A percentile compares a stretch with the other conserved stretches of the same genome.
These are phyloP conservation scores for Troides aeacus DNA, from an alignment of 2,888 invertebrate species.

Conservation along the genomic window DNA sequence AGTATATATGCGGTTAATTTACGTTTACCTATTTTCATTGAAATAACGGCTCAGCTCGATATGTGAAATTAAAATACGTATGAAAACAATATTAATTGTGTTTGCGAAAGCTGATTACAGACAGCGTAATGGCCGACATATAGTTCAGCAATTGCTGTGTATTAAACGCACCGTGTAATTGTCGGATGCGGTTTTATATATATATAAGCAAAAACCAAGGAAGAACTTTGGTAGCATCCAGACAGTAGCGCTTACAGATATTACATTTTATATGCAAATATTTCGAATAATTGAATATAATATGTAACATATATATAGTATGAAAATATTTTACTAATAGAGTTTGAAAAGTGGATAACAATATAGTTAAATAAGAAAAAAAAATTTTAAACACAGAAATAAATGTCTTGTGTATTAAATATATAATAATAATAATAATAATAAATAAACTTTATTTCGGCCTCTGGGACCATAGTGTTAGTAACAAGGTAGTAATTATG, in stretches of 20 bases:
- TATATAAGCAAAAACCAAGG: conserved; percentile 12
- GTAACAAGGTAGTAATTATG: no score
- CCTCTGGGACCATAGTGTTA: no score
- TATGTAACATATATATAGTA: no score
- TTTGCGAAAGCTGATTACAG: conserved; percentile 27
- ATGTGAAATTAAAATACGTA: conserved; percentile 15
- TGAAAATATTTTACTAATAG: no score
- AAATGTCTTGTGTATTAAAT: no score
- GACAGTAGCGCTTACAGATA: not conserved
- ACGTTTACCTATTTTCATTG: not conserved
- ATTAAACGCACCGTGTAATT: conserved; percentile 23
- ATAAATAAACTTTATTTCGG: no score
- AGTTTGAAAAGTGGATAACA: no score
- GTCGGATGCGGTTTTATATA: conserved; percentile 3
- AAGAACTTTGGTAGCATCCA: not conserved
- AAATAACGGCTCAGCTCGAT: conserved; percentile 4
- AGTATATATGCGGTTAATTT: no score
- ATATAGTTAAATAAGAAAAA: no score
- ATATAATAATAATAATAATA: no score
- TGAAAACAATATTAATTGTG: conserved; percentile 22
- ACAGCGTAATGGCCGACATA: conserved; percentile 13
- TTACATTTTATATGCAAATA: not conserved
- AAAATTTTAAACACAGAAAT: no score
- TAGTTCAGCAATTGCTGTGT: conserved; percentile 18
- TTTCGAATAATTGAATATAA: no score